These are phyloP conservation scores for Hypocryptadius cinnamomeus DNA, from an alignment of 2,113 vertebrate species.

Conservation along the genomic window DNA sequence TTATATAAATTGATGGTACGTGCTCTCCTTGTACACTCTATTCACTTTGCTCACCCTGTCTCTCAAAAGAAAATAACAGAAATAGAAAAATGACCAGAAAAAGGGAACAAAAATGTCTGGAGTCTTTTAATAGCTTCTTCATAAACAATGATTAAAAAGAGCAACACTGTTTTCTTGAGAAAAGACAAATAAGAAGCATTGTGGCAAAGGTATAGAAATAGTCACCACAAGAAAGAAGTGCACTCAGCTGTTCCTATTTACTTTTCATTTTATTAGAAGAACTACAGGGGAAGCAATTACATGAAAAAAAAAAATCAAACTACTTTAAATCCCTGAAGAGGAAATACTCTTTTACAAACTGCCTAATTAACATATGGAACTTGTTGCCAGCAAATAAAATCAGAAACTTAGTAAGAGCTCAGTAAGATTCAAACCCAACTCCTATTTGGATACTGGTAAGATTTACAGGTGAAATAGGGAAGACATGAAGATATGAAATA, in stretches of 20 bases:
- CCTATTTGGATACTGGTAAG: not conserved
- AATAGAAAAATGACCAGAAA: conserved; percentile 40
- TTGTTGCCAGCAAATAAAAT: not conserved
- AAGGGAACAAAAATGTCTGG: conserved; percentile 17
- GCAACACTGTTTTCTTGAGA: conserved; percentile 23
- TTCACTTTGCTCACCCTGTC: conserved; percentile 35
- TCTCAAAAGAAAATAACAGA: conserved; percentile 46
- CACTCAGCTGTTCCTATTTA: conserved; percentile 18
- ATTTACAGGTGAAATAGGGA: not conserved
- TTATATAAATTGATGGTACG: conserved; percentile 56
- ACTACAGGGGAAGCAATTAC: conserved; percentile 3
- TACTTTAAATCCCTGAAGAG: not conserved
- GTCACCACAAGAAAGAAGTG: not conserved
- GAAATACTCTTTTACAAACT: not conserved
- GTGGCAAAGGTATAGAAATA: conserved; percentile 7
- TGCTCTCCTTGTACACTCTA: conserved; percentile 34
- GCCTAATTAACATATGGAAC: not conserved
- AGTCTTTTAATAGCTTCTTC: conserved; percentile 42
- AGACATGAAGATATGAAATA: not conserved
- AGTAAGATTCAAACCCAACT: not conserved
- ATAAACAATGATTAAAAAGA: conserved; percentile 51
- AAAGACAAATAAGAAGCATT: conserved; percentile 32
- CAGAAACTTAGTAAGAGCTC: not conserved
- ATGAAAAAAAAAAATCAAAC: not conserved
- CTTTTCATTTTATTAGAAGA: conserved; percentile 25